Conservation (phyloP, 2,113 vertebrate species). For the Bothrops jararaca region DNA sequence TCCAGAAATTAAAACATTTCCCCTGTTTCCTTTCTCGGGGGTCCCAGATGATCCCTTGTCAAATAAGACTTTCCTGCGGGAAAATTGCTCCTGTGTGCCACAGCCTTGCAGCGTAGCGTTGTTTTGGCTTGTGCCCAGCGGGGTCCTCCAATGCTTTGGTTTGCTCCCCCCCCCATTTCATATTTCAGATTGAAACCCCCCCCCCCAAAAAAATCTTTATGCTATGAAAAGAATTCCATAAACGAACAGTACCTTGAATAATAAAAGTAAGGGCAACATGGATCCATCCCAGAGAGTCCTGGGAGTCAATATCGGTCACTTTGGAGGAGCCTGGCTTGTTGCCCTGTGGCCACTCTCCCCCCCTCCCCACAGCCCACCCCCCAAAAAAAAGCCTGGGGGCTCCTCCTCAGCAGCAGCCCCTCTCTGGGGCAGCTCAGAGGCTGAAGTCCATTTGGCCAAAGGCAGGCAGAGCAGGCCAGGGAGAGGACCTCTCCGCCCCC, state of each 20-base stretch:
- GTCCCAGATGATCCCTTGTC: neutral
- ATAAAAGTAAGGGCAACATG: too few relatives aligned
- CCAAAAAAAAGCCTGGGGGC: neutral
- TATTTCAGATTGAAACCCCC: too few relatives aligned
- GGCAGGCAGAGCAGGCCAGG: too few relatives aligned
- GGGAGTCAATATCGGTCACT: neutral
- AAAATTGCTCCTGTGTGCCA: rapidly evolving
- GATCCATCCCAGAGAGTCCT: too few relatives aligned
- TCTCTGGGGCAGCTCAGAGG: neutral
- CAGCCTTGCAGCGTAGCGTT: neutral
- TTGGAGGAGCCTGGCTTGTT: neutral
- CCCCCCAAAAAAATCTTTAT: too few relatives aligned
- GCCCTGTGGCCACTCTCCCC: neutral
- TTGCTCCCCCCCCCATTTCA: too few relatives aligned
- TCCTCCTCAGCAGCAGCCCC: neutral
- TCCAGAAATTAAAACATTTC: neutral
- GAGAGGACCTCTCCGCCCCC: neutral
- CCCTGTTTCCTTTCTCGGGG: too few relatives aligned
- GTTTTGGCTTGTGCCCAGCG: too few relatives aligned
- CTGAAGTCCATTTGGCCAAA: neutral
- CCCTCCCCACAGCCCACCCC: neutral
- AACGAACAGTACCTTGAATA: too few relatives aligned
- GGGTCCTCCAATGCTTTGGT: too few relatives aligned
- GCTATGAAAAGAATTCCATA: too few relatives aligned
- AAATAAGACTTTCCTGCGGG: neutral